Evolutionary conservation across 2,888 invertebrate species (phyloP).

Genomic region (Polymixis flavicincta): DNA sequence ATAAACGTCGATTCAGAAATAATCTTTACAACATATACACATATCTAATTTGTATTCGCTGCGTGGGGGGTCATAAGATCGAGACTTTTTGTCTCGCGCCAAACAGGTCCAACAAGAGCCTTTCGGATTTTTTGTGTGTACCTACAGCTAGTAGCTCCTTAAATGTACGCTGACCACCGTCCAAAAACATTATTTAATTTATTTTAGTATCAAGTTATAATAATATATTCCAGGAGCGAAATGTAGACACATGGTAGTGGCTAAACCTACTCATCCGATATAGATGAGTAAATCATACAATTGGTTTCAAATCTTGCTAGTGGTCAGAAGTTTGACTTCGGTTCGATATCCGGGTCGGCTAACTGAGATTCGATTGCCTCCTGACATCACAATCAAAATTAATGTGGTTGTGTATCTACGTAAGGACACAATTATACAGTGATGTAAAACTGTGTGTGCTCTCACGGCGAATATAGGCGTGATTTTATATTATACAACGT

Average conservation of each 20-base stretch:
- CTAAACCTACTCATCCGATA: neutral
- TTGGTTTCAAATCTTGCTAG: neutral
- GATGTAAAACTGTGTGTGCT: too few species aligned
- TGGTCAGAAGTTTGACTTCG: neutral
- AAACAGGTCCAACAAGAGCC: slow-evolving; percentile 5
- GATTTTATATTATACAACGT: too few species aligned
- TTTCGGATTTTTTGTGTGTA: neutral
- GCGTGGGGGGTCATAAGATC: slow-evolving; percentile 5
- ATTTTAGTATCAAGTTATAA: neutral
- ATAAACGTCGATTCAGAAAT: neutral
- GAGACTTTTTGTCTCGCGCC: neutral
- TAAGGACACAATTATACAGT: too few species aligned
- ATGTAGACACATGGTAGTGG: neutral
- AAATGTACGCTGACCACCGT: neutral
- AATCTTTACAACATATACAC: neutral
- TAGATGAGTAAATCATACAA: neutral
- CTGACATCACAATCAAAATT: too few species aligned
- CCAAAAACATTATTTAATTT: neutral
- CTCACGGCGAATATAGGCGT: neutral
- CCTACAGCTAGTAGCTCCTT: neutral
- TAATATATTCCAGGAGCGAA: neutral
- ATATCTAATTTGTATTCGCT: neutral
- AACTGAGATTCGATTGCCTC: neutral
- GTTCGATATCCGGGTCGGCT: neutral
- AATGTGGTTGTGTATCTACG: too few species aligned